Percentiles rank a stretch among this genome's conserved stretches.
phyloP scores from a whole-genome alignment of 2,797 vertebrate genomes.

The Psittacula derbiana region DNA sequence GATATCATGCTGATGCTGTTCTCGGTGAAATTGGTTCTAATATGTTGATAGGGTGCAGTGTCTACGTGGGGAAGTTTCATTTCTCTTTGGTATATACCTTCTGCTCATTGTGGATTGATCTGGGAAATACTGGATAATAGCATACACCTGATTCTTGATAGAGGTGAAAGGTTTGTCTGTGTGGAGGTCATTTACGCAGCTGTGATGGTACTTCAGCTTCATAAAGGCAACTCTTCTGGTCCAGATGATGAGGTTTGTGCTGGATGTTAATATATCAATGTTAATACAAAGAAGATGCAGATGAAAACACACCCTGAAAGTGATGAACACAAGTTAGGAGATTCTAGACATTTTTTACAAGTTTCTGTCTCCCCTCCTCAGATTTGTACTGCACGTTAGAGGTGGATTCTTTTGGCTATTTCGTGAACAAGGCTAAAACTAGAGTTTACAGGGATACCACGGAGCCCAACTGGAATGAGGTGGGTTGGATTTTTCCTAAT shows the following conservation, averaged over 20 bases:
- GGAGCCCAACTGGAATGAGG: constrained; percentile 97
- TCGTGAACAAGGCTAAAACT: constrained; percentile 97
- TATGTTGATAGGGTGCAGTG: neutral
- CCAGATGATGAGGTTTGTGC: neutral
- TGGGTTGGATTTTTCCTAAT: constrained; percentile 58
- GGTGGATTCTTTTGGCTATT: constrained; percentile 96
- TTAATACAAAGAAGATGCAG: neutral
- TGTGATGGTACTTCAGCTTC: neutral
- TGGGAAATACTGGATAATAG: neutral
- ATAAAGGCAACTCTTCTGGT: neutral
- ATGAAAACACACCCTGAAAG: neutral
- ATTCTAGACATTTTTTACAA: neutral
- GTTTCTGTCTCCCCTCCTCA: constrained; percentile 47
- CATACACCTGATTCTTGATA: neutral
- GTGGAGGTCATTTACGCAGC: neutral
- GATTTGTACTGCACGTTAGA: constrained; percentile 97
- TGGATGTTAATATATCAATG: neutral
- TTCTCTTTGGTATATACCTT: neutral
- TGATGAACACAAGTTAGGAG: neutral
- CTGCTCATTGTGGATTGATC: neutral
- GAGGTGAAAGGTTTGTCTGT: neutral
- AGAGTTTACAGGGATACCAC: constrained; percentile 90
- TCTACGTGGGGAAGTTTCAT: neutral
- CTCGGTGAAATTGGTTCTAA: neutral
- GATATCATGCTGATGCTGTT: neutral